Evolutionary conservation across 2,888 invertebrate species (phyloP), one percentile per base, ranked within the genome.

Genomic region (Synergus laeviventris): DNA sequence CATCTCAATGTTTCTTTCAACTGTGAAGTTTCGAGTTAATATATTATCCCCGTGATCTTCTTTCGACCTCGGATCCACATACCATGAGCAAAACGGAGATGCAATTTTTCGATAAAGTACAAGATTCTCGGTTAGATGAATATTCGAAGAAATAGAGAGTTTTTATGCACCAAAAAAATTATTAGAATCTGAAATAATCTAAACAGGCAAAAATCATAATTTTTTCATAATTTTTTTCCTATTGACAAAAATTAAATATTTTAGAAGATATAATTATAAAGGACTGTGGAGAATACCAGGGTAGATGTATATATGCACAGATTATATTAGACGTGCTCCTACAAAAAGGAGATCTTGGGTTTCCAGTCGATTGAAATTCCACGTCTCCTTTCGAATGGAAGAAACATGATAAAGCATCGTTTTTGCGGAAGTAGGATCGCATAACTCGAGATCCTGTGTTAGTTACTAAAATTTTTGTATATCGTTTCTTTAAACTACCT

Each of bases 101-200:
- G 66, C 66, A 49, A 66, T 66, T 66, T 66, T 24, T 66, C 45
- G 66, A 45, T 16, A 42, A 66, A 66, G n/a, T 66, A 66, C 66
- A 66, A 66, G 45, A 66, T 31, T 49, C 66, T 66, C 66, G 45
- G 45, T 45, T 49, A 66, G 31, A 66, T 66, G 31, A 66, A 66
- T 49, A 66, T 42, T 4, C 66, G 16, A 45, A n/a, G 45, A 24
- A 45, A 66, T 16, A 45, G 49, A 45, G 45, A n/a, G 66, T 66
- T 66, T 9, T 31, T 66, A 16, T 45, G 16, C 16, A 1, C 2
- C 16, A 0, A 39, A 18, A 62, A 38, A 62, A 39, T 31, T 31
- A 31, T 31, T 31, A 31, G 31, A 31, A 31, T 31, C 31, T 31
- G 4, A 31, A 31, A 31, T 31, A 31, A 31, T 5, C 31, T 5